Conservation (phyloP, 2,888 invertebrate species). For the Resseliella maxima region DNA sequence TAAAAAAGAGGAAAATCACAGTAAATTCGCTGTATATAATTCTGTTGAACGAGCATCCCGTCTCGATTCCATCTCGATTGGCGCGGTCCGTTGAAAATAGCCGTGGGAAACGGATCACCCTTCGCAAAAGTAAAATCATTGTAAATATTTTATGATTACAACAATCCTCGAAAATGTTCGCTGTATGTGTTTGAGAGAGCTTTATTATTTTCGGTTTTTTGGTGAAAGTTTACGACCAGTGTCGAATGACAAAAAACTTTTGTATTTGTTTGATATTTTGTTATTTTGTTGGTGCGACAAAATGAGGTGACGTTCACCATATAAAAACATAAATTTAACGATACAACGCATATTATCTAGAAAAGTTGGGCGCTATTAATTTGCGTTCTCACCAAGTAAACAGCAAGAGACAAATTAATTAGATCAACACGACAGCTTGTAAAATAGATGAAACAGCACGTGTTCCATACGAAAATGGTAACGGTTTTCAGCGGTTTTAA, state of each 20-base stretch:
- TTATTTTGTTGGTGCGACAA: neutral
- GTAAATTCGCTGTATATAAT: neutral
- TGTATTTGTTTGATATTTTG: neutral
- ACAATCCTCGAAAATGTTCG: neutral
- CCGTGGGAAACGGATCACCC: conserved; percentile 36
- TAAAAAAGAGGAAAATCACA: neutral
- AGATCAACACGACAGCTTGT: neutral
- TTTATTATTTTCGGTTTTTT: no score
- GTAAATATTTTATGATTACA: neutral
- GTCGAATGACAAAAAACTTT: neutral
- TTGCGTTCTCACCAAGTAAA: conserved; percentile 29
- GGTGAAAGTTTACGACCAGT: neutral
- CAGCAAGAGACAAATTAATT: conserved; percentile 51
- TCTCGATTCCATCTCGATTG: neutral
- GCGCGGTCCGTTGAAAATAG: neutral
- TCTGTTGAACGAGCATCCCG: no score
- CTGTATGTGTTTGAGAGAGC: neutral
- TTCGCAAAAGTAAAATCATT: neutral
- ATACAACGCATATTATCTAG: neutral
- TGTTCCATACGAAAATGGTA: neutral
- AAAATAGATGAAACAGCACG: neutral
- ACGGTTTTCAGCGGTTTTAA: neutral
- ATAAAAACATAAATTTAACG: neutral
- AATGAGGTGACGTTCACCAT: neutral
- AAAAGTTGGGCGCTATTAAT: neutral